Percentiles rank a stretch among this genome's conserved stretches.
phyloP scores from a whole-genome alignment of 2,888 invertebrate genomes.

The Tenthredo scrophulariae region DNA sequence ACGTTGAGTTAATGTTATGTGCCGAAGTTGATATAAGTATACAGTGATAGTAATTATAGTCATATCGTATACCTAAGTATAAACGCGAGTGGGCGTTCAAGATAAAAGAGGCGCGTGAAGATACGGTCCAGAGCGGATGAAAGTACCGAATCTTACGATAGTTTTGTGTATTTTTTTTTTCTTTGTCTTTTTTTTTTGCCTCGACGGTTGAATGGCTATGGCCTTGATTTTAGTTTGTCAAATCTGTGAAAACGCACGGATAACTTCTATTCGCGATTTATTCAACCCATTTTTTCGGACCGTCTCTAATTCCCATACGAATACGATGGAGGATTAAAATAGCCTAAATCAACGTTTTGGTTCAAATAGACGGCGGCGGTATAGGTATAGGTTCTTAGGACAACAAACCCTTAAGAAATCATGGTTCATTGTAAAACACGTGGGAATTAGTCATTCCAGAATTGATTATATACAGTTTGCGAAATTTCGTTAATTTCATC shows the following conservation, averaged over 20 bases:
- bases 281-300: not conserved
- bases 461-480: not conserved
- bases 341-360: not conserved
- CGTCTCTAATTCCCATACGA: not conserved
- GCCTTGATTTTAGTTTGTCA: not conserved
- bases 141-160: not conserved
- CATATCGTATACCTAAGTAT: not conserved
- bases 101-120: not conserved
- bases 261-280: conserved; percentile 8
- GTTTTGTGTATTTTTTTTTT: not conserved
- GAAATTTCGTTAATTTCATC: not conserved
- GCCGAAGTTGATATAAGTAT: not conserved
- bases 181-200: not conserved
- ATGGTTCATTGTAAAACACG: not conserved
- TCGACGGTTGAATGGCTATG: not conserved
- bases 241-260: not conserved
- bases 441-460: no score
- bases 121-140: not conserved
- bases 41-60: not conserved
- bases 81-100: conserved; percentile 1
- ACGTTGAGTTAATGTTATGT: not conserved
- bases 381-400: no score
- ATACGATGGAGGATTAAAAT: not conserved
- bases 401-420: not conserved
- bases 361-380: not conserved